A percentile compares a stretch with the other conserved stretches of the same genome.
Conservation (phyloP, 2,113 vertebrate genomes). For the Callithrix jacchus region DNA sequence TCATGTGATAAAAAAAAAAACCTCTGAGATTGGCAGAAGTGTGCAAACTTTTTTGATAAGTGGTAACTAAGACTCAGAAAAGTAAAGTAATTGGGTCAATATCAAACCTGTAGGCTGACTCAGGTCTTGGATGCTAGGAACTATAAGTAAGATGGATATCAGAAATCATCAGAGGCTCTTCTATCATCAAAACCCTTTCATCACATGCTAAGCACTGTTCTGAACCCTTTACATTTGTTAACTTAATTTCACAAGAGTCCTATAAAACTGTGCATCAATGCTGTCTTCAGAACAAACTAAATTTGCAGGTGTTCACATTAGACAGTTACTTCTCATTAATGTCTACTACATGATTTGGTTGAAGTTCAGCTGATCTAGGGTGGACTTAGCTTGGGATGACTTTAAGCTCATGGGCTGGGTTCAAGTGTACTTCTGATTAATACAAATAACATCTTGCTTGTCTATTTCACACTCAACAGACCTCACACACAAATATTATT, state of each 20-base stretch:
- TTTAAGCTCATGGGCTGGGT: neutral
- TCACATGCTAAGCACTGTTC: neutral
- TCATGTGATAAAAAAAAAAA: neutral
- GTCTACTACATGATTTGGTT: neutral
- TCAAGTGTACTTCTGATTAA: neutral
- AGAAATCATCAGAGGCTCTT: neutral
- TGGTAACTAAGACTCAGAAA: neutral
- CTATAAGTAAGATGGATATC: neutral
- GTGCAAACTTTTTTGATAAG: neutral
- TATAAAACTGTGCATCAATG: neutral
- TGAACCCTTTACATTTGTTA: neutral
- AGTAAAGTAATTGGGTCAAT: neutral
- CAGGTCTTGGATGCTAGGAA: neutral
- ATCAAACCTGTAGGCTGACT: neutral
- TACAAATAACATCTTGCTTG: neutral
- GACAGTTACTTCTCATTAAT: neutral
- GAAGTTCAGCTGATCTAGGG: neutral
- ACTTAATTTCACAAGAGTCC: neutral
- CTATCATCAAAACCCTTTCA: neutral
- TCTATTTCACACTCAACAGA: neutral
- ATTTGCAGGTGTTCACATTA: neutral
- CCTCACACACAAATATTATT: neutral
- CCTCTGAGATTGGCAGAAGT: neutral
- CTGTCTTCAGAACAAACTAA: constrained; percentile 21
- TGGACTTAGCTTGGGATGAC: neutral